Conservation (phyloP, 2,113 vertebrate genomes). For the Oryctolagus cuniculus region mOryCun1.1 NC_091435.1:112476501-112477000, state of each 20-base stretch:
- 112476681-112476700: not conserved
- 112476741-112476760: constrained; percentile 23
- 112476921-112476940: not conserved
- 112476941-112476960: not conserved
- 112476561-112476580: constrained; percentile 92
- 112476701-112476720: not conserved
- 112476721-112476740: constrained; percentile 21
- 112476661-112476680: constrained; percentile 69
- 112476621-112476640: constrained; percentile 87
- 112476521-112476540: constrained; percentile 92
- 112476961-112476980: not conserved
- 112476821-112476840: constrained; percentile 4
- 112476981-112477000: not conserved
- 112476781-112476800: constrained; percentile 39
- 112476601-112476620: constrained; percentile 89
- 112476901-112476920: not conserved
- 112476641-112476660: constrained; percentile 87
- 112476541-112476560: constrained; percentile 92
- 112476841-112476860: not conserved
- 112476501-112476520: constrained; percentile 87
- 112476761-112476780: not conserved
- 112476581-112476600: constrained; percentile 90
- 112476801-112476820: not conserved
- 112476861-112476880: not conserved
- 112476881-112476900: constrained; percentile 18